These are phyloP conservation scores for Saxicola maurus DNA, from an alignment of 2,797 vertebrate genomes.

Conservation along the genomic window DNA sequence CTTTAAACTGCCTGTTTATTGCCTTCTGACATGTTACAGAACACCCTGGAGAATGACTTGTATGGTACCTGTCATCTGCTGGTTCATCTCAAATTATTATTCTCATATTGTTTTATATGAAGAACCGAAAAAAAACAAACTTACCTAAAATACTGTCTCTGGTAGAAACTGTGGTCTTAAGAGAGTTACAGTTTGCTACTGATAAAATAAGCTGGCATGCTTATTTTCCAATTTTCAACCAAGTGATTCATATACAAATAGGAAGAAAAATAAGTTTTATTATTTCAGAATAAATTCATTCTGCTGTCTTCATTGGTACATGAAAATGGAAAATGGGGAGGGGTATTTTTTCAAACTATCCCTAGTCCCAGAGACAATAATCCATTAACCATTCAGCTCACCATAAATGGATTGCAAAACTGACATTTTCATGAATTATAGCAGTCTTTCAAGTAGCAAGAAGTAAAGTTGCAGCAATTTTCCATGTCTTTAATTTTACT, in stretches of 20 bases:
- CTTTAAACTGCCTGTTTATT: neutral
- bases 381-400: conserved; percentile 44
- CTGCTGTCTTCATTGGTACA: conserved; percentile 19
- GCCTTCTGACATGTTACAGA: neutral
- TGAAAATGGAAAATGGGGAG: conserved; percentile 27
- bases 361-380: conserved; percentile 45
- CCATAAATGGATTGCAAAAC: conserved; percentile 47
- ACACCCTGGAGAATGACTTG: neutral
- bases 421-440: conserved; percentile 54
- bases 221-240: neutral
- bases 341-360: conserved; percentile 48
- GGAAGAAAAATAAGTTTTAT: conserved; percentile 37
- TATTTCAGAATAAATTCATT: conserved; percentile 56
- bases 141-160: neutral
- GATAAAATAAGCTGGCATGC: neutral
- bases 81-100: neutral
- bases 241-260: neutral
- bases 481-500: conserved; percentile 69
- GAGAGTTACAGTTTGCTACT: neutral
- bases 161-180: neutral
- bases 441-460: conserved; percentile 54
- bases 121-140: accelerated
- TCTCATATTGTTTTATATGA: neutral
- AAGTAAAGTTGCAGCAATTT: conserved; percentile 56
- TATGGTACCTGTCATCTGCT: neutral